Percentiles rank a stretch among this genome's conserved stretches.
phyloP scores from a whole-genome alignment of 2,797 vertebrate species.

The Labroides dimidiatus region DNA sequence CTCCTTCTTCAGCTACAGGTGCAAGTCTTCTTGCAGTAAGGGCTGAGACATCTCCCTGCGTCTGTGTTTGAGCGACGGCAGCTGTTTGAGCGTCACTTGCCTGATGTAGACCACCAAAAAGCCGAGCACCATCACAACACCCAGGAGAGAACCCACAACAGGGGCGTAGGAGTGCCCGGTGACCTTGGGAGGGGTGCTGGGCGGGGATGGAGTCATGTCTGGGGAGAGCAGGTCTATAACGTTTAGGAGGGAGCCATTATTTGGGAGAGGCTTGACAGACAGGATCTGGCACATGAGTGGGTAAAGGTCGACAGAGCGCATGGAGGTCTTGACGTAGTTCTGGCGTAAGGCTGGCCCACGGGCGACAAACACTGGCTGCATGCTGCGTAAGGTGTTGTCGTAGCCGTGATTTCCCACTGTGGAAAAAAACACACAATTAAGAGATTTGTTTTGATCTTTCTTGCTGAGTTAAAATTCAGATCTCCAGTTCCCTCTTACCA shows the following conservation, averaged over 20 bases:
- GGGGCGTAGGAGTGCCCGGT: constrained; percentile 78
- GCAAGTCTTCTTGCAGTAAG: constrained; percentile 86
- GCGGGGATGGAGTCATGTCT: constrained; percentile 47
- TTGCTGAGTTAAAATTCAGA: not conserved
- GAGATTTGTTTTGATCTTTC: not conserved
- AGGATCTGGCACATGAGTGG: constrained; percentile 93
- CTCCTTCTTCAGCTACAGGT: constrained; percentile 65
- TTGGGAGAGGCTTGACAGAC: constrained; percentile 83
- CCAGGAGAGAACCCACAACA: constrained; percentile 86
- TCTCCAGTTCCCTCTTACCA: constrained; percentile 1
- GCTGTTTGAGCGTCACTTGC: constrained; percentile 85
- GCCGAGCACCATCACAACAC: constrained; percentile 84
- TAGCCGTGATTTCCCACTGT: constrained; percentile 95
- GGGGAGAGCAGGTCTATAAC: constrained; percentile 86
- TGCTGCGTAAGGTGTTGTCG: constrained; percentile 89
- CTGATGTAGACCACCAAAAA: constrained; percentile 88
- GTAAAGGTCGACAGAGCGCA: constrained; percentile 92
- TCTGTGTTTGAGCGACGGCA: constrained; percentile 79
- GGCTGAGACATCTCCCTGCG: constrained; percentile 90
- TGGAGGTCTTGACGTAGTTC: constrained; percentile 84
- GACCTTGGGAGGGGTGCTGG: constrained; percentile 21
- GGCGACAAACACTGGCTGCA: constrained; percentile 93
- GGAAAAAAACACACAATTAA: constrained; percentile 25
- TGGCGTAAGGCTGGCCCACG: constrained; percentile 91
- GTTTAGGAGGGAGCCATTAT: constrained; percentile 89